Conservation (phyloP, 1,140 invertebrate species). For the Solen grandis region DNA sequence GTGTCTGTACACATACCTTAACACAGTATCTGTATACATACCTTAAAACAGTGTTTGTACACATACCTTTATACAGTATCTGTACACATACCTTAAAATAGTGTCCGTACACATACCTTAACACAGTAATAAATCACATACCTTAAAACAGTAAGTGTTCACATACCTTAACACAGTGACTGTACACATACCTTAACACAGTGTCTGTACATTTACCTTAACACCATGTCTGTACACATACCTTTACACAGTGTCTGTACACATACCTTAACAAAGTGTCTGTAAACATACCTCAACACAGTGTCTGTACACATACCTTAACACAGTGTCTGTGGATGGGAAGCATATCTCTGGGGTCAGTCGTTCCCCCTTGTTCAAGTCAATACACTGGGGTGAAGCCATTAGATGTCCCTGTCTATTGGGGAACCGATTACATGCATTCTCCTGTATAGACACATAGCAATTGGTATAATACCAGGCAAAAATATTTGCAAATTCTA, state of each 20-base stretch:
- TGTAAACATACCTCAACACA: too few species aligned
- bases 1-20: too few species aligned
- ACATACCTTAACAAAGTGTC: conserved; percentile 61
- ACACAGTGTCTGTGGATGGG: conserved; percentile 61
- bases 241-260: too few species aligned
- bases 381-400: conserved; percentile 96
- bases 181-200: too few species aligned
- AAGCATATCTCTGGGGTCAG: conserved; percentile 72
- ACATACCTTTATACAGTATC: too few species aligned
- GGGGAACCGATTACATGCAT: conserved; percentile 91
- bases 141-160: too few species aligned
- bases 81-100: too few species aligned
- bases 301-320: conserved; percentile 60
- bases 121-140: too few species aligned
- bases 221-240: too few species aligned
- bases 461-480: too few species aligned
- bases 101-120: too few species aligned
- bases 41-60: conserved; percentile 8
- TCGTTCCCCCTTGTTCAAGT: conserved; percentile 85
- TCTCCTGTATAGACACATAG: conserved; percentile 82
- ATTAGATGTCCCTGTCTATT: conserved; percentile 32
- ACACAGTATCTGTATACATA: not conserved
- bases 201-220: conserved; percentile 40
- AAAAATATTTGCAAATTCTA: too few species aligned
- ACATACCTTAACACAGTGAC: conserved; percentile 50